A percentile compares a stretch with the other conserved stretches of the same genome.
Conservation (phyloP, 2,113 vertebrate genomes). For the Cyanistes caeruleus region DNA sequence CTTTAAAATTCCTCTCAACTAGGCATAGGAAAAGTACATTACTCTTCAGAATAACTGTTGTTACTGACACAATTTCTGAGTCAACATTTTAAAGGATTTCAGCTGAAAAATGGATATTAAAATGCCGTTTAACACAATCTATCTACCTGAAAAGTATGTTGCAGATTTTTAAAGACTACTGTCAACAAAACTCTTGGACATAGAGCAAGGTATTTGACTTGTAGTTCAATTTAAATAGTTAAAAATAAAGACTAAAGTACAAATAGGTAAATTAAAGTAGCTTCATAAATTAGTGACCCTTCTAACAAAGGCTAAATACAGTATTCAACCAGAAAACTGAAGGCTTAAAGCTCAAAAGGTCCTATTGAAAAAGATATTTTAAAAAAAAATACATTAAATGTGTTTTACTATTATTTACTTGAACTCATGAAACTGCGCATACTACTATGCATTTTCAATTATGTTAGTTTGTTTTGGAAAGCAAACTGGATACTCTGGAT, state of each 20-base stretch:
- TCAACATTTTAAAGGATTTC: neutral
- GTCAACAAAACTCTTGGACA: neutral
- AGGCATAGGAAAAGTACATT: neutral
- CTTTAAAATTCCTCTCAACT: neutral
- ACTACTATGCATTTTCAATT: neutral
- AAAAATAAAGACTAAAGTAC: neutral
- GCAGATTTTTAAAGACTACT: neutral
- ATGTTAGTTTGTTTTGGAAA: neutral
- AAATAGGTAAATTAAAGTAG: neutral
- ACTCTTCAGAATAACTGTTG: neutral
- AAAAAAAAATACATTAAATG: neutral
- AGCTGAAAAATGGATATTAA: neutral
- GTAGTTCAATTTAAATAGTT: neutral
- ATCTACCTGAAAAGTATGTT: neutral
- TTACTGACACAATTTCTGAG: neutral
- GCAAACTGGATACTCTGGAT: neutral
- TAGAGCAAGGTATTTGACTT: neutral
- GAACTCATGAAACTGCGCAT: neutral
- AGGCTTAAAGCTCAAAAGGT: neutral
- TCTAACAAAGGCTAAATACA: neutral
- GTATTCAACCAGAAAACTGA: neutral
- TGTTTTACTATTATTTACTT: neutral
- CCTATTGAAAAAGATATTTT: neutral
- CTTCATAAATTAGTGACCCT: neutral
- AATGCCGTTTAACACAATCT: neutral